These are phyloP conservation scores for Torymus auratus DNA, from an alignment of 2,888 invertebrate species.

Conservation along the genomic window DNA sequence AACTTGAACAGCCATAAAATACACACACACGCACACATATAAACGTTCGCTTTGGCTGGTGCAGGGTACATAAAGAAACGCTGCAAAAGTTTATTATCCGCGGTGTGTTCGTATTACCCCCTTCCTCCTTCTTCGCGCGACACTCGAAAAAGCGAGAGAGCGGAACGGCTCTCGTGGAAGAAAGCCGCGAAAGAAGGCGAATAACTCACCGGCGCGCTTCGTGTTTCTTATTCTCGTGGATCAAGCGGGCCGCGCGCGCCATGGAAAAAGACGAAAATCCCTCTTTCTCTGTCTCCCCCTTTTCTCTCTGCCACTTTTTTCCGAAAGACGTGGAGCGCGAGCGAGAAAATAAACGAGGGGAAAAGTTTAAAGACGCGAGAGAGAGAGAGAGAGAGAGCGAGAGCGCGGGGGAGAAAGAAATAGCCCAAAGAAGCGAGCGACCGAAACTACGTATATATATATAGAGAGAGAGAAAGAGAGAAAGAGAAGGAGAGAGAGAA, in stretches of 20 bases:
- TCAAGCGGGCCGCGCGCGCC: slow-evolving; percentile 15
- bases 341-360: slow-evolving; percentile 54
- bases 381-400: slow-evolving; percentile 56
- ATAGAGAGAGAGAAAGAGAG: slow-evolving; percentile 50
- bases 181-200: slow-evolving; percentile 42
- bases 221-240: slow-evolving; percentile 55
- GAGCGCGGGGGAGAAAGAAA: slow-evolving; percentile 49
- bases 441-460: too few species aligned
- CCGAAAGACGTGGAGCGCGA: slow-evolving; percentile 46
- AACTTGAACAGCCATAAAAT: slow-evolving; percentile 5
- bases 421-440: slow-evolving; percentile 34
- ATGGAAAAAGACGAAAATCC: slow-evolving; percentile 55
- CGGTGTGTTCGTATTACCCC: slow-evolving; percentile 1
- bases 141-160: slow-evolving; percentile 25
- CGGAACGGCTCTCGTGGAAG: slow-evolving; percentile 16
- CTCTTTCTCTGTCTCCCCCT: slow-evolving; percentile 51
- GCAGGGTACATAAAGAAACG: background rate
- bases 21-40: background rate
- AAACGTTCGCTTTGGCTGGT: too few species aligned
- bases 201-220: slow-evolving; percentile 35
- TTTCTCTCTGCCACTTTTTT: slow-evolving; percentile 12
- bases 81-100: slow-evolving; percentile 19
- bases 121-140: background rate
- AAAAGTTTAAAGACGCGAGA: slow-evolving; percentile 62
- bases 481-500: slow-evolving; percentile 59